These are phyloP conservation scores for Brachionus paranguensis DNA, from an alignment of 1,140 invertebrate genomes.

Conservation along the genomic window DNA sequence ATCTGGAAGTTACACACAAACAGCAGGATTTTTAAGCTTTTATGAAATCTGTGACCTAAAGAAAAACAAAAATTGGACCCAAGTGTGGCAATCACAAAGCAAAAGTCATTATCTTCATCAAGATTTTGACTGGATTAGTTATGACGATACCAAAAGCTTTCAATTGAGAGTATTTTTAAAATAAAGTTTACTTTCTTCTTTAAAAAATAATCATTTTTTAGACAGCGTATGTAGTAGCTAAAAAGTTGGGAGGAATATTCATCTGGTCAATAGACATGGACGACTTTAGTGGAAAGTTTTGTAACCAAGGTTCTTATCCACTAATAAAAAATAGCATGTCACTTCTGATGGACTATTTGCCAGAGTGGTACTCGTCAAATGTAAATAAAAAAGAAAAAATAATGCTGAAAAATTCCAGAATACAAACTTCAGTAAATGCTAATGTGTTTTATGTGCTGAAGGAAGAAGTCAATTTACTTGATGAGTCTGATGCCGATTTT, in stretches of 20 bases:
- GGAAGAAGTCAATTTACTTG: neutral
- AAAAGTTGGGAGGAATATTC: constrained; percentile 55
- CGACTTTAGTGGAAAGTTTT: constrained; percentile 59
- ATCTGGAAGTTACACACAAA: constrained; percentile 52
- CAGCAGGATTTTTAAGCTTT: constrained; percentile 84
- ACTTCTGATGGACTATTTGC: constrained; percentile 27
- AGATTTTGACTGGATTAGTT: constrained; percentile 85
- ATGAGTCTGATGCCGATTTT: constrained; percentile 20
- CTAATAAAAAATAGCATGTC: constrained; percentile 65
- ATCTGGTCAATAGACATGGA: constrained; percentile 47
- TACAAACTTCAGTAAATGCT: neutral
- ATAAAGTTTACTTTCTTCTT: neutral
- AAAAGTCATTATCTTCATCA: constrained; percentile 67
- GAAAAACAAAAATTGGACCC: constrained; percentile 24
- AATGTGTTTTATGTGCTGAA: constrained; percentile 25
- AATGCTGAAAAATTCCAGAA: neutral
- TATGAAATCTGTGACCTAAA: constrained; percentile 68
- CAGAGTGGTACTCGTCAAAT: constrained; percentile 24
- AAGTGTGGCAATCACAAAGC: constrained; percentile 18
- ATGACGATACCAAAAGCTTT: constrained; percentile 65
- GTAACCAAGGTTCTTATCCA: constrained; percentile 74
- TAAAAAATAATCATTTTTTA: constrained; percentile 48
- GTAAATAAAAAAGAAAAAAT: constrained; percentile 24
- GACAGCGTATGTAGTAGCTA: constrained; percentile 75
- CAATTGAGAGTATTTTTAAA: constrained; percentile 2